These are phyloP conservation scores for Menidia menidia DNA, from an alignment of 2,797 vertebrate species.

Conservation along the genomic window DNA sequence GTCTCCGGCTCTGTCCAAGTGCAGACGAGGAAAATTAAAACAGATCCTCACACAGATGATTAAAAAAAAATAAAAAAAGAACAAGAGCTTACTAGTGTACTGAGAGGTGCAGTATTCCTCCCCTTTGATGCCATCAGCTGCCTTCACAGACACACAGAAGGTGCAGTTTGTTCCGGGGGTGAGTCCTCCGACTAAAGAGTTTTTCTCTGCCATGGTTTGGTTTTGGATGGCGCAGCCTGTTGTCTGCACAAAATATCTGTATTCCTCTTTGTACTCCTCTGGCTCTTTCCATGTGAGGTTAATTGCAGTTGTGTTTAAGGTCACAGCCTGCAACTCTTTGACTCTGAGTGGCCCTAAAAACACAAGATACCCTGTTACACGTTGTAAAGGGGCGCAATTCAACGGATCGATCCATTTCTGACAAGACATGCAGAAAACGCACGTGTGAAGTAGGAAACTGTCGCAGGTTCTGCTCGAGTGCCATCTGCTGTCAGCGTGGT, in stretches of 20 bases:
- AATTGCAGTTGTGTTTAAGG: slow-evolving; percentile 60
- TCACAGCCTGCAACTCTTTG: rapidly evolving
- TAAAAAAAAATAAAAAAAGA: background rate
- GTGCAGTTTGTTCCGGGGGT: slow-evolving; percentile 61
- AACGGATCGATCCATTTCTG: background rate
- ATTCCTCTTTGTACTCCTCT: slow-evolving; percentile 25
- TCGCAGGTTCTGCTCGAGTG: slow-evolving; percentile 60
- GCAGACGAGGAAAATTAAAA: slow-evolving; percentile 5
- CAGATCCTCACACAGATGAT: background rate
- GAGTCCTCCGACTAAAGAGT: slow-evolving; percentile 43
- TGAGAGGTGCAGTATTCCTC: slow-evolving; percentile 27
- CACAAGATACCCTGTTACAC: slow-evolving; percentile 10
- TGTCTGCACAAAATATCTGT: slow-evolving; percentile 52
- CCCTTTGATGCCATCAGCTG: slow-evolving; percentile 44
- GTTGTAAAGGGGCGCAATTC: background rate
- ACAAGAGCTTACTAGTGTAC: slow-evolving; percentile 69
- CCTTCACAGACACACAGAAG: slow-evolving; percentile 65
- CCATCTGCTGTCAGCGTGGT: slow-evolving; percentile 56
- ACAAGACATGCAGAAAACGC: slow-evolving; percentile 26
- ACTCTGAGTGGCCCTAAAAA: slow-evolving; percentile 63
- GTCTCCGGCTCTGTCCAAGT: slow-evolving; percentile 62
- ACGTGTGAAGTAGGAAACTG: slow-evolving; percentile 70
- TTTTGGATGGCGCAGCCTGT: slow-evolving; percentile 30
- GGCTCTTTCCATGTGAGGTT: slow-evolving; percentile 51
- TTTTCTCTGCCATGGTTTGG: rapidly evolving